Percentiles rank a stretch among this genome's conserved stretches.
Evolutionary conservation across 2,797 vertebrate genomes (phyloP).

Genomic region (Anomalospiza imberbis): DNA sequence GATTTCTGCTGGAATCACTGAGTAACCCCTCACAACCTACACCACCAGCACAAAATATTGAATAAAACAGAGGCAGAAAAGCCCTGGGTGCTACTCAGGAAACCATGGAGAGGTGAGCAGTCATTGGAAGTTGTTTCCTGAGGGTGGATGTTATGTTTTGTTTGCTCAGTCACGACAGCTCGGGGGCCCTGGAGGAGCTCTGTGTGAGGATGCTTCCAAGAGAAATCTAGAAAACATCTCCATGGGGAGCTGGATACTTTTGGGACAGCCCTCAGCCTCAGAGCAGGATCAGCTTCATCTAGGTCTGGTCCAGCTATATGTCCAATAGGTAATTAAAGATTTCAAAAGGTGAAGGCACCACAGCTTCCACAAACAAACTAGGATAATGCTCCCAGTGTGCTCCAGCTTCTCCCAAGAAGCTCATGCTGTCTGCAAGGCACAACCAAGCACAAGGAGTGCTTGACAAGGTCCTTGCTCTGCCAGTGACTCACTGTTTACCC

Average conservation of each 20-base stretch:
- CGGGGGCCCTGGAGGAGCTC: not conserved
- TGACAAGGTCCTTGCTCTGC: not conserved
- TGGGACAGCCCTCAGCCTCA: not conserved
- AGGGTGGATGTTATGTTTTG: not conserved
- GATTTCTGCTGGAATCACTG: not conserved
- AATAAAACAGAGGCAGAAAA: not conserved
- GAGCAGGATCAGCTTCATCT: not conserved
- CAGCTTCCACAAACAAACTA: not conserved
- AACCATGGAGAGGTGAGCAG: not conserved
- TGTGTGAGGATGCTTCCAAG: not conserved
- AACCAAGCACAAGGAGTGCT: not conserved
- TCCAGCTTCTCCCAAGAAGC: not conserved
- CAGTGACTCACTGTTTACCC: not conserved
- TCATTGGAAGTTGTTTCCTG: not conserved
- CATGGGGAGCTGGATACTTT: not conserved
- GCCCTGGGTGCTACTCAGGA: not conserved
- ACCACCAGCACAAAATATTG: not conserved
- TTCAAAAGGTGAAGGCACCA: not conserved
- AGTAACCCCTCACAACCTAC: not conserved
- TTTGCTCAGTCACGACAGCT: not conserved
- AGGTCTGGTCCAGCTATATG: not conserved
- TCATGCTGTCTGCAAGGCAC: not conserved
- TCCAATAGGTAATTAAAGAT: not conserved
- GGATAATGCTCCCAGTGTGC: rapidly evolving
- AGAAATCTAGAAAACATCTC: not conserved